Evolutionary conservation across 2,888 invertebrate species (phyloP).

Genomic region (Tanypteryx hageni): DNA sequence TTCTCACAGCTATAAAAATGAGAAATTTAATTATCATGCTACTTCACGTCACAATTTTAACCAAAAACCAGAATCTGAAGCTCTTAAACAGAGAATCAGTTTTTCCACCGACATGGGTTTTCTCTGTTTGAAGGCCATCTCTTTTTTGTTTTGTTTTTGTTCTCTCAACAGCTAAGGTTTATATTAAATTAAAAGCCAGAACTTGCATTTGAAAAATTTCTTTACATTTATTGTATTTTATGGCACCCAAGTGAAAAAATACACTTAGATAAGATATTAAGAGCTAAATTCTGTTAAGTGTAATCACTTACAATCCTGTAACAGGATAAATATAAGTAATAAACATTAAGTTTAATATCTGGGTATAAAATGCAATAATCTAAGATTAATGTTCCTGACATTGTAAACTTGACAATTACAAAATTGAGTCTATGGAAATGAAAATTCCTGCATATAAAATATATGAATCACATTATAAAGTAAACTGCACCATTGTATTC

Average conservation of each 20-base stretch:
- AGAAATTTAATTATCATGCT: too few species aligned
- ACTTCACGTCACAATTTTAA: too few species aligned
- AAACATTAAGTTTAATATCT: slow-evolving; percentile 54
- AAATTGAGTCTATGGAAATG: slow-evolving; percentile 47
- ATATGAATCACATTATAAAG: slow-evolving; percentile 55
- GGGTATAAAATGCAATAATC: slow-evolving; percentile 63
- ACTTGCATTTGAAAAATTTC: slow-evolving; percentile 55
- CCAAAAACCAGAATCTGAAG: too few species aligned
- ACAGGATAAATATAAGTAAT: slow-evolving; percentile 55
- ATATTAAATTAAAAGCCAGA: not conserved
- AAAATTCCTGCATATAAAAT: slow-evolving; percentile 64
- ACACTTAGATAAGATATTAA: slow-evolving; percentile 62
- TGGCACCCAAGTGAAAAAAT: slow-evolving; percentile 64
- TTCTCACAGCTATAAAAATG: too few species aligned
- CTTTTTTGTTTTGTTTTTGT: too few species aligned
- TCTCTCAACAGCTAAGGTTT: too few species aligned
- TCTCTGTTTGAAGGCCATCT: too few species aligned
- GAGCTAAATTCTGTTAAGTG: slow-evolving; percentile 43
- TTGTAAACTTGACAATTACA: slow-evolving; percentile 58
- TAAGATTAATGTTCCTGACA: slow-evolving; percentile 57
- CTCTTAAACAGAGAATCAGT: too few species aligned
- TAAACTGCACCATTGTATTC: slow-evolving; percentile 49
- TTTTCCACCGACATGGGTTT: too few species aligned
- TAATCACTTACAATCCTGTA: slow-evolving; percentile 43
- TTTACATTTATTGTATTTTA: slow-evolving; percentile 44